Conservation (phyloP, 2,113 vertebrate species). For the Lota lota region DNA sequence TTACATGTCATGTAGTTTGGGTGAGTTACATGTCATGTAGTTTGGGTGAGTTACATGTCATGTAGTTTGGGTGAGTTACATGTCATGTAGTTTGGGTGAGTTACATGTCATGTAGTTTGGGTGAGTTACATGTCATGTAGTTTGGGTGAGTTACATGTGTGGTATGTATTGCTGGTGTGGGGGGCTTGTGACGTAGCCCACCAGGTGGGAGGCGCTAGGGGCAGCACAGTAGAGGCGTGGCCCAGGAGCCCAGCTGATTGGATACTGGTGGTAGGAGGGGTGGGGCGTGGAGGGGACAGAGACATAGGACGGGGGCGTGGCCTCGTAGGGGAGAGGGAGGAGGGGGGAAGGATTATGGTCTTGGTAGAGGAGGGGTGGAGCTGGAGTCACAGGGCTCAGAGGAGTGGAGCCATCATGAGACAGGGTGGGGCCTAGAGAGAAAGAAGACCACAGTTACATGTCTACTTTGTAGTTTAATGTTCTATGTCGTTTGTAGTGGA, state of each 20-base stretch:
- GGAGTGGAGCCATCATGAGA: conserved; percentile 67
- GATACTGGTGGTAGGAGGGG: conserved; percentile 77
- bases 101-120: no score
- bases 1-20: no score
- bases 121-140: no score
- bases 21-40: no score
- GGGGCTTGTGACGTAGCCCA: conserved; percentile 77
- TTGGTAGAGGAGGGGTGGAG: conserved; percentile 70
- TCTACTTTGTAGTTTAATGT: background rate
- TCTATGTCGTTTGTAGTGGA: background rate
- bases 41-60: no score
- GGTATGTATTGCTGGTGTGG: conserved; percentile 47
- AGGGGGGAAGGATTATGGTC: conserved; percentile 66
- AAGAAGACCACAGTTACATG: background rate
- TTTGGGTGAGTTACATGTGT: no score
- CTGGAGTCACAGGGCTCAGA: conserved; percentile 59
- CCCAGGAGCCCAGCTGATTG: conserved; percentile 67
- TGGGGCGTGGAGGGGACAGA: conserved; percentile 62
- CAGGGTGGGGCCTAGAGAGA: conserved; percentile 68
- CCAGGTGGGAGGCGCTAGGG: conserved; percentile 60
- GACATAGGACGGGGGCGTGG: conserved; percentile 66
- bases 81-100: no score
- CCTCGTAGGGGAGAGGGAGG: conserved; percentile 77
- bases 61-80: no score
- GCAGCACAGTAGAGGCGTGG: conserved; percentile 69